Base-by-base conservation (phyloP, 1,140 invertebrate species). In the Platyura marginata region DNA sequence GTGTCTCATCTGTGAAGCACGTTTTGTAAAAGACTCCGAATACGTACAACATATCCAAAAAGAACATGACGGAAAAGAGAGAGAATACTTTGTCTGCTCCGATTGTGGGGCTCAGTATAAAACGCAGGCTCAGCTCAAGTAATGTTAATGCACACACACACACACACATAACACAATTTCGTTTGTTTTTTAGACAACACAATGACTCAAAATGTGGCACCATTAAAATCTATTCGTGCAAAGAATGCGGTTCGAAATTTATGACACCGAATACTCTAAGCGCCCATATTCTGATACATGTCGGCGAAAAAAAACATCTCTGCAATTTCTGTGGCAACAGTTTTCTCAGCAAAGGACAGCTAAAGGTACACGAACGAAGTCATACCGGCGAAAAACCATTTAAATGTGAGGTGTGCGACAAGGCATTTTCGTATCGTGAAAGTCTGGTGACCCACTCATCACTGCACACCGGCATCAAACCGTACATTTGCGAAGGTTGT, bases 311-410 rank as follows among this genome's bases (percentile, higher is more conserved):
- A 3, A 62, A 57, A 16, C 67, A 63, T 33, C 54, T 61, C 44
- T 70, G 68, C 48, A 53, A 62, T 23, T 61, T 54, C 47, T 70
- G 68, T 52, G 65, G 64, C 0, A 56, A 58, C 40, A 52, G 49
- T 33, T 61, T 61, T 47, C 36, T 48, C 15, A 55, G 51, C 33
- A 51, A 51, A 34, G 55, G 55, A 13, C 51, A 56, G 29, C 45
- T 56, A 15, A 49, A 51, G 41, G 51, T 56, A 25, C 63, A 65
- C 43, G 56, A 57, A 44, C 48, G 65, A n/a, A 61, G 59, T 10
- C 67, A 72, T 46, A 65, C 60, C 11, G 51, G 57, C 9, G 62
- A 70, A 18, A 61, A 68, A 46, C 66, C 68, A 5, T 73, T 63
- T 50, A 55, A 62, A 23, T 73, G 71, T 54, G 51, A 57, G 46